Percentiles rank a stretch among this genome's conserved stretches.
These are phyloP conservation scores for Euphysa ruthae DNA, from an alignment of 30 jellyfish, hydroid and myxozoan genomes.

Conservation along the genomic window DNA sequence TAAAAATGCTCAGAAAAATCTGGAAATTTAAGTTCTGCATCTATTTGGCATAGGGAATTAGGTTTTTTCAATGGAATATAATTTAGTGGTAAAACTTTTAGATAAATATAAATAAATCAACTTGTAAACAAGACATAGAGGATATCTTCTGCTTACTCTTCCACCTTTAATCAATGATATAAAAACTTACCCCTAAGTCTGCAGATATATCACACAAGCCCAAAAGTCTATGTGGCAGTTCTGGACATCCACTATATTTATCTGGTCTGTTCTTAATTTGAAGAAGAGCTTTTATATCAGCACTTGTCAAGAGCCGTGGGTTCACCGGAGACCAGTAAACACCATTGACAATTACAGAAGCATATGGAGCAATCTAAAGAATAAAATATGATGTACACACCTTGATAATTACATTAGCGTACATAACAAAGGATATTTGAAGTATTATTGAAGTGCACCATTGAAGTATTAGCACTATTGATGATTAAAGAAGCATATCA, in stretches of 20 bases:
- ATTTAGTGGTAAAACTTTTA: neutral
- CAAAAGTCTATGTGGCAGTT: constrained; percentile 73
- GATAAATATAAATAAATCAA: too few relatives aligned
- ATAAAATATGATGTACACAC: too few relatives aligned
- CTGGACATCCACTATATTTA: constrained; percentile 88
- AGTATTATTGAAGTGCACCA: too few relatives aligned
- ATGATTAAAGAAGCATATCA: too few relatives aligned
- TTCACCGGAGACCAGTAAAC: constrained; percentile 89
- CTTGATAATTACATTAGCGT: too few relatives aligned
- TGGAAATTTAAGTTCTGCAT: too few relatives aligned
- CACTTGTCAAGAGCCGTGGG: constrained; percentile 80
- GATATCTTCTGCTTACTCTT: neutral
- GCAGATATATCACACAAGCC: constrained; percentile 91
- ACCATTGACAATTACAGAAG: constrained; percentile 85
- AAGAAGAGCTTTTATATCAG: constrained; percentile 65
- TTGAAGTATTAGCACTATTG: too few relatives aligned
- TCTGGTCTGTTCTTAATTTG: constrained; percentile 46
- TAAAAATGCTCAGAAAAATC: too few relatives aligned
- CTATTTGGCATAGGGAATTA: too few relatives aligned
- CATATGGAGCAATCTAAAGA: constrained; percentile 78
- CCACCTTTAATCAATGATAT: neutral
- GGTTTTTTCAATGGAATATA: neutral
- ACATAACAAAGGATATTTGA: too few relatives aligned
- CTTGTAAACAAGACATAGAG: too few relatives aligned
- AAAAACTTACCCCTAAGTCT: constrained; percentile 77